These are phyloP conservation scores for Argyra leucocephala DNA, from an alignment of 2,888 invertebrate genomes.

Conservation along the genomic window DNA sequence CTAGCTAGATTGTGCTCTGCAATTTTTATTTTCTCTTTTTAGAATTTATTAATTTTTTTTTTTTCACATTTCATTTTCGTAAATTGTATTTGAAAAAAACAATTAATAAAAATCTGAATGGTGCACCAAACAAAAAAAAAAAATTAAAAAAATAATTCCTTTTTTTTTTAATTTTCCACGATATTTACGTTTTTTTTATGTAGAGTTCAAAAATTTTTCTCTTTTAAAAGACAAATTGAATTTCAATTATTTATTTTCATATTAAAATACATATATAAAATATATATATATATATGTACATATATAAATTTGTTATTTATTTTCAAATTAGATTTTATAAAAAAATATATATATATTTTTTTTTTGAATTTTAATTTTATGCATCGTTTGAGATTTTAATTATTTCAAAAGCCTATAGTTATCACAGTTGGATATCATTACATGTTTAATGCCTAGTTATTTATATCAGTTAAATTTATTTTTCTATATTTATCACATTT, in stretches of 20 bases:
- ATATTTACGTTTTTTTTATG: background rate
- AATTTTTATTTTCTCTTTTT: too few relatives aligned
- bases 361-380: conserved; percentile 1
- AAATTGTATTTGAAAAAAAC: too few relatives aligned
- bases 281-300: too few relatives aligned
- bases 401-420: background rate
- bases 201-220: too few relatives aligned
- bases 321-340: background rate
- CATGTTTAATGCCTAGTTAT: background rate
- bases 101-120: too few relatives aligned
- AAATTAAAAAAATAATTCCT: background rate
- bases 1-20: too few relatives aligned
- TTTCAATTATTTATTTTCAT: background rate
- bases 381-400: conserved; percentile 4
- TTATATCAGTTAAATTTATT: too few relatives aligned
- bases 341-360: background rate
- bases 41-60: too few relatives aligned
- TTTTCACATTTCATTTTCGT: too few relatives aligned
- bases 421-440: conserved; percentile 6
- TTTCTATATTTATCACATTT: too few relatives aligned
- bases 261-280: background rate
- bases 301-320: background rate
- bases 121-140: background rate
- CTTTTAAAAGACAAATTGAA: background rate
- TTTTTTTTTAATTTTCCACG: background rate